Evolutionary conservation across 2,888 invertebrate species (phyloP).

Genomic region (Augiades crinisus): DNA sequence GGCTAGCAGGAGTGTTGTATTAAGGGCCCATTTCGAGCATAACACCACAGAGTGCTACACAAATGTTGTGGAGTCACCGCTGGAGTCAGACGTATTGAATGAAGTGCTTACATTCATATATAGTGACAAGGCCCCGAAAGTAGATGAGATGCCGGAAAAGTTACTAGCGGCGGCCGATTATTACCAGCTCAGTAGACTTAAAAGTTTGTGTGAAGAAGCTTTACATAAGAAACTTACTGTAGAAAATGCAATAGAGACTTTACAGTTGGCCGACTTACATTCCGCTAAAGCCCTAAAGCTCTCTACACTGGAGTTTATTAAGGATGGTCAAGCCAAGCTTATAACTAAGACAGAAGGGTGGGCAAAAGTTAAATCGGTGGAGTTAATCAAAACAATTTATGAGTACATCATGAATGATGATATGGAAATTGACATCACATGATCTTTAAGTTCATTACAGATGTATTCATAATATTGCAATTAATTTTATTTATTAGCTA

Average conservation of each 20-base stretch:
- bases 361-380: slow-evolving; percentile 64
- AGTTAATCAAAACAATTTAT: slow-evolving; percentile 67
- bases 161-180: slow-evolving; percentile 70
- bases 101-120: slow-evolving; percentile 70
- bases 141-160: slow-evolving; percentile 69
- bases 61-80: slow-evolving; percentile 61
- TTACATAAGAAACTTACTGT: slow-evolving; percentile 67
- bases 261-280: slow-evolving; percentile 68
- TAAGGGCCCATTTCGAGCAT: slow-evolving; percentile 72
- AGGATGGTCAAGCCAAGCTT: slow-evolving; percentile 67
- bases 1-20: slow-evolving; percentile 65
- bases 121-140: slow-evolving; percentile 67
- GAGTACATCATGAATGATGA: slow-evolving; percentile 70
- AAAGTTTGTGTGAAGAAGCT: slow-evolving; percentile 68
- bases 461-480: no score
- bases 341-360: slow-evolving; percentile 71
- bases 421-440: slow-evolving; percentile 49
- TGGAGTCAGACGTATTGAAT: slow-evolving; percentile 61
- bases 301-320: slow-evolving; percentile 66
- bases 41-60: slow-evolving; percentile 67
- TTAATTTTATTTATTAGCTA: no score
- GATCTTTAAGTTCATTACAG: no score
- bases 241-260: slow-evolving; percentile 69
- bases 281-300: slow-evolving; percentile 61
- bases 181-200: slow-evolving; percentile 65